These are phyloP conservation scores for Microchrysa polita DNA, from an alignment of 2,888 invertebrate species.

Conservation along the genomic window DNA sequence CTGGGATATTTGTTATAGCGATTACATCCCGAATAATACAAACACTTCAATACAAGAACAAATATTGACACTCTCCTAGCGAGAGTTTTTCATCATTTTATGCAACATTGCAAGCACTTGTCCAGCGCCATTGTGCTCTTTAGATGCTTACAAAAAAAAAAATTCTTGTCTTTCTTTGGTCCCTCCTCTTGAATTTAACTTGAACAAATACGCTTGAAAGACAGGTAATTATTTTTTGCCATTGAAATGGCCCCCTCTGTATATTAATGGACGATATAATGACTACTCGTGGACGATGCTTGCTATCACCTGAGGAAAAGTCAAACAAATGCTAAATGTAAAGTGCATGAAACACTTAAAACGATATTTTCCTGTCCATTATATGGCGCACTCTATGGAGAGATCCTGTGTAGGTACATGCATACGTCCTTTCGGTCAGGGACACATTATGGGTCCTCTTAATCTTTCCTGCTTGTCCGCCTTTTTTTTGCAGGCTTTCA, in stretches of 20 bases:
- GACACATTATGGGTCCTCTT: neutral
- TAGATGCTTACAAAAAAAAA: neutral
- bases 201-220: neutral
- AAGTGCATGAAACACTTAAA: constrained; percentile 38
- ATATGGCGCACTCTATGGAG: neutral
- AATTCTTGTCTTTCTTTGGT: neutral
- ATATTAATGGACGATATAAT: constrained; percentile 35
- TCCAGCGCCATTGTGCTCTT: no score
- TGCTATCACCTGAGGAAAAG: constrained; percentile 39
- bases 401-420: no score
- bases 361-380: constrained; percentile 34
- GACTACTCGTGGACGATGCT: constrained; percentile 28
- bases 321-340: constrained; percentile 41
- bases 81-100: no score
- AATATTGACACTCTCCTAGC: no score
- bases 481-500: constrained; percentile 12
- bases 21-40: no score
- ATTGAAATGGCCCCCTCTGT: constrained; percentile 20
- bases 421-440: constrained; percentile 23
- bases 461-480: no score
- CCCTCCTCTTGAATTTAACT: neutral
- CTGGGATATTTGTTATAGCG: no score
- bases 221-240: constrained; percentile 37
- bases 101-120: no score
- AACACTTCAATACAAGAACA: no score